These are phyloP conservation scores for Lagria hirta DNA, from an alignment of 2,888 invertebrate species.

Conservation along the genomic window DNA sequence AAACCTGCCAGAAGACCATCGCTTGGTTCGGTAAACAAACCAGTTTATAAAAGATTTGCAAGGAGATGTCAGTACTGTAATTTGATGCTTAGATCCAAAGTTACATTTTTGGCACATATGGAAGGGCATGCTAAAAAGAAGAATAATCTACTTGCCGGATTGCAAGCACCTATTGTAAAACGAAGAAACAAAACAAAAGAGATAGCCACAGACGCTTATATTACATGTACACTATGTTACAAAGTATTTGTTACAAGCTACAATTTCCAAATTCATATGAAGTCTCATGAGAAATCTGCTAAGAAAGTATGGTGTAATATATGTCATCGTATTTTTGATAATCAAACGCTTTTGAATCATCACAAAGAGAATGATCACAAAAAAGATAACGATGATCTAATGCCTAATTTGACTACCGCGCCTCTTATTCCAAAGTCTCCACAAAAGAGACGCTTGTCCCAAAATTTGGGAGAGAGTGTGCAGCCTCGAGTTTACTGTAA, in stretches of 20 bases:
- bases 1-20: no score
- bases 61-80: no score
- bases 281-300: slow-evolving; percentile 50
- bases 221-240: slow-evolving; percentile 56
- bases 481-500: slow-evolving; percentile 43
- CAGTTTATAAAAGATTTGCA: no score
- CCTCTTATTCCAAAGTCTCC: slow-evolving; percentile 31
- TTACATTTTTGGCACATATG: no score
- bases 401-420: slow-evolving; percentile 30
- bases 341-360: slow-evolving; percentile 57
- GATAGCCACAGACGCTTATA: slow-evolving; percentile 44
- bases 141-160: no score
- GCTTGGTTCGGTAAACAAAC: no score
- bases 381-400: no score
- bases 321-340: slow-evolving; percentile 65
- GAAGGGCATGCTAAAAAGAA: no score
- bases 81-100: no score
- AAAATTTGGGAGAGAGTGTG: slow-evolving; percentile 23
- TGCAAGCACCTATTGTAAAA: background rate
- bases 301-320: slow-evolving; percentile 61
- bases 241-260: slow-evolving; percentile 55
- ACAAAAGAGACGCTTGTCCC: slow-evolving; percentile 49
- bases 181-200: slow-evolving; percentile 6
- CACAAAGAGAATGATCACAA: slow-evolving; percentile 58
- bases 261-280: slow-evolving; percentile 54